Evolutionary conservation across 30 jellyfish, hydroid and myxozoan species (phyloP), one percentile per base, ranked within the genome.

Genomic region (Aurelia sp.): DNA sequence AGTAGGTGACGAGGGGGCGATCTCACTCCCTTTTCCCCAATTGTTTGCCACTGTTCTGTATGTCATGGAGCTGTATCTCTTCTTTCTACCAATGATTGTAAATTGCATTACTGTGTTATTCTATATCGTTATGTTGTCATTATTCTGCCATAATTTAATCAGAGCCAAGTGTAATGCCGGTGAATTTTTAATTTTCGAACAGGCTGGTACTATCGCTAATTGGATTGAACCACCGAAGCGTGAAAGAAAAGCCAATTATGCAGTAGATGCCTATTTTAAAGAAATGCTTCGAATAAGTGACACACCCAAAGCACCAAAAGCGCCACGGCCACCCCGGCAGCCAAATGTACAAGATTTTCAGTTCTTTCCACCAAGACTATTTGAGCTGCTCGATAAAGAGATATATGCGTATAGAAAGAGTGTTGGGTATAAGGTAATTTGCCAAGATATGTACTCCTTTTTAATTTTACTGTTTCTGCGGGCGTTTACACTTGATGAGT

Each of bases 221-320:
- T 96, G 99, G 99, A 90, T 96, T 57, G 99, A 96, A 78, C 99
- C 99, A 4, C 99, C 99, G 41, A 96, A 96, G 80, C 98, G 99
- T 27, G 99, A 96, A 89, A 62, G 99, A 9, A 90, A 90, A 71
- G 99, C 98, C 65, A 96, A 96, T 67, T 96, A 96, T 73, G 99
- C 98, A 13, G 99, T 96, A 1, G 99, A 96, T 67, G 96, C 98
- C 22, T 96, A 96, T 74, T 96, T 90, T 85, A 85, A 85, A 61
- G 99, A 96, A 60, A 77, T 96, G 87, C 92, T 96, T 71, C 92
- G 98, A 9, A 90, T 95, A 71, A 90, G 92, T 59, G 98, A 96
- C 37, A 66, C 92, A 10, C 98, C 98, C 8, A 90, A 86, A 55
- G 99, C 98, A 17, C 97, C 99, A 57, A 83, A 87, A 47, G 98